Conservation (phyloP, 2,888 invertebrate species). For the Ormyrus rosae region DNA sequence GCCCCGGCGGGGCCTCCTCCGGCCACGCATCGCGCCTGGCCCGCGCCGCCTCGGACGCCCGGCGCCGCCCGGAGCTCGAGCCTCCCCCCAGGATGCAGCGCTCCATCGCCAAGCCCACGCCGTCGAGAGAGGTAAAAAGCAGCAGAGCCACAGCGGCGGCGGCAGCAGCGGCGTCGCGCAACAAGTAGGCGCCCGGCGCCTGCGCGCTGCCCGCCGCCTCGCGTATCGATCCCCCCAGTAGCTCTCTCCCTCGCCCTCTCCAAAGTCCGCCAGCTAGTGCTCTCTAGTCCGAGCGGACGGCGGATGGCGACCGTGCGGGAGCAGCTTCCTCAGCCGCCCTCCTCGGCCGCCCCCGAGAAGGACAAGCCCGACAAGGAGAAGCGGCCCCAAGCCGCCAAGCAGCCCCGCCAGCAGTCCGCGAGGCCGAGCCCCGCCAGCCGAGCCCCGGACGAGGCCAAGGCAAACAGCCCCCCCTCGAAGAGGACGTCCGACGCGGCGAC, state of each 20-base stretch:
- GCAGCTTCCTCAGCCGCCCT: constrained; percentile 29
- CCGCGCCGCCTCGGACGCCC: constrained; percentile 72
- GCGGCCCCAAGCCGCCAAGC: constrained; percentile 28
- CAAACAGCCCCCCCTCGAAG: constrained; percentile 9
- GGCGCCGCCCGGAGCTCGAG: constrained; percentile 69
- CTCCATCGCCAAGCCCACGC: constrained; percentile 49
- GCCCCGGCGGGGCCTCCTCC: constrained; percentile 2
- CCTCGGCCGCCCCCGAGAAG: not conserved
- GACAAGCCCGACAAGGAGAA: not conserved
- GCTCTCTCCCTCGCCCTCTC: not conserved
- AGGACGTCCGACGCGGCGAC: too few species aligned
- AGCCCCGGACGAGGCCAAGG: constrained; percentile 52
- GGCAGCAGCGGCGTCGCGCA: not conserved
- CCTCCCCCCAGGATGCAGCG: constrained; percentile 64
- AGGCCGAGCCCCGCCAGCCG: not conserved
- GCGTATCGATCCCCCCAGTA: constrained; percentile 9
- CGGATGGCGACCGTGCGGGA: constrained; percentile 55
- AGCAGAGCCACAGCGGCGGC: not conserved
- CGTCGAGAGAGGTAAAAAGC: constrained; percentile 1
- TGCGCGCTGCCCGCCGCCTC: not conserved
- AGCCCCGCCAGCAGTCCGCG: not conserved
- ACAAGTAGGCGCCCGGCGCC: too few species aligned
- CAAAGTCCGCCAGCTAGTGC: constrained; percentile 17
- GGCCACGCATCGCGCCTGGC: constrained; percentile 62
- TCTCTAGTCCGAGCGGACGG: constrained; percentile 39